Percentiles rank a stretch among this genome's conserved stretches.
These are phyloP conservation scores for Cyaniris semiargus DNA, from an alignment of 2,888 invertebrate species.

Conservation along the genomic window DNA sequence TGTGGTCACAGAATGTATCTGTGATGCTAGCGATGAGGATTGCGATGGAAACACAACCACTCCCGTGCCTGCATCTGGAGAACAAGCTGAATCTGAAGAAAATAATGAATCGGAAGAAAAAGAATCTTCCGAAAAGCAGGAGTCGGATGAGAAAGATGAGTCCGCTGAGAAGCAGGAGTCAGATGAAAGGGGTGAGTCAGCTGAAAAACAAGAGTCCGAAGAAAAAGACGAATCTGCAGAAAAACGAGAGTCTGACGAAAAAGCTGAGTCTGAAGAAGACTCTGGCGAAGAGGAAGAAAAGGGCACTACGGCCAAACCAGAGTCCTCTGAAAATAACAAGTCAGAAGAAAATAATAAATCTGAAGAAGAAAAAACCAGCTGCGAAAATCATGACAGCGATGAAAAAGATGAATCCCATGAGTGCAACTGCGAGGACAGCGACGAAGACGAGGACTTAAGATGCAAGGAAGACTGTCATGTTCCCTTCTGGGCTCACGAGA, in stretches of 20 bases:
- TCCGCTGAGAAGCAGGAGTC: not conserved
- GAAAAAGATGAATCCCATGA: conserved; percentile 31
- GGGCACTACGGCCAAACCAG: conserved; percentile 26
- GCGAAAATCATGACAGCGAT: not conserved
- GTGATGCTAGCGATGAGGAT: conserved; percentile 34
- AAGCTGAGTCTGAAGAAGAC: conserved; percentile 20
- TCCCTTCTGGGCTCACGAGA: conserved; percentile 61
- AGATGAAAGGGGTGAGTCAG: not conserved
- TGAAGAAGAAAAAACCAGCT: not conserved
- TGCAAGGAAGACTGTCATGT: conserved; percentile 58
- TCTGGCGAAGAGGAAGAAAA: not conserved
- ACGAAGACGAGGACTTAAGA: conserved; percentile 37
- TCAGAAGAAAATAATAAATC: conserved; percentile 13
- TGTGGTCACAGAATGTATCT: conserved; percentile 18
- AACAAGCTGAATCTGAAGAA: not conserved
- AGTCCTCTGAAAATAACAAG: not conserved
- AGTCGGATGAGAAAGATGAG: conserved; percentile 16
- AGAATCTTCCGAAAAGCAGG: conserved; percentile 26
- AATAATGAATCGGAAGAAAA: conserved; percentile 6
- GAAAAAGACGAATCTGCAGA: conserved; percentile 33
- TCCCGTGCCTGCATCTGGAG: conserved; percentile 12
- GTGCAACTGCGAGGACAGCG: conserved; percentile 33
- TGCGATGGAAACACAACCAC: conserved; percentile 31
- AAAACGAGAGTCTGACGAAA: conserved; percentile 23
- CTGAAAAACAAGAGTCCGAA: not conserved